Base-by-base conservation (phyloP, 2,888 invertebrate genomes). In the Ochropleura plecta region DNA sequence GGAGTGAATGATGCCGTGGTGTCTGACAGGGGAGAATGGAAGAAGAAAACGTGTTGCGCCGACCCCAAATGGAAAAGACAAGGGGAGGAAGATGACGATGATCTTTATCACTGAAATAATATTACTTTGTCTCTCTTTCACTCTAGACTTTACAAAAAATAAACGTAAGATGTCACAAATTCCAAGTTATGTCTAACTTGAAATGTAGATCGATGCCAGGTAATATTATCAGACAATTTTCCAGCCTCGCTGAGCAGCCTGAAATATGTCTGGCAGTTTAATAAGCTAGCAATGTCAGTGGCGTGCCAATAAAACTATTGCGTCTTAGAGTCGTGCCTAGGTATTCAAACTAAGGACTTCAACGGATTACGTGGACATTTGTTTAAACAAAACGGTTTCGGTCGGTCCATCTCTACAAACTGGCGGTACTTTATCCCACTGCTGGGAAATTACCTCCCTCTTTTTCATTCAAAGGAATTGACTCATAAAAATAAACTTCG, bases 211-310 rank as follows among this genome's bases (percentile, higher is more conserved):
- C 40, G 63, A 46, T 20, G 8, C 60, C 55, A 12, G 5, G 12
- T 20, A 67, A 62, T 67, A 59, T 55, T 18, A 20, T 6, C 12
- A 10, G 18, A 68, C 20, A 53, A 65, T 46, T 46, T 80, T 65
- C 40, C 66, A 14, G 42, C 12, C 30, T 12, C 40, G 1, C 42
- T 57, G 44, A 62, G 44, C 62, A 44, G 44, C 0, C 7, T 62
- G 49, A 66, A 81, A 72, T 69, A 78, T 72, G 77, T 57, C 48
- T 62, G 78, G 59, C 30, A 78, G 44, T 83, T 83, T 79, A 78
- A 75, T 81, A 69, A 70, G 72, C 67, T 76, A 72, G 78, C 68
- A 42, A 69, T 67, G 73, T 46, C 57, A 64, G 64, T 63, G 70
- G 20, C n/a, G 66, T 42, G 53, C 53, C 75, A 76, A 68, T 73